Evolutionary conservation across 2,113 vertebrate genomes (phyloP), one percentile per base, ranked within the genome.

Genomic region (Alosa alosa): DNA sequence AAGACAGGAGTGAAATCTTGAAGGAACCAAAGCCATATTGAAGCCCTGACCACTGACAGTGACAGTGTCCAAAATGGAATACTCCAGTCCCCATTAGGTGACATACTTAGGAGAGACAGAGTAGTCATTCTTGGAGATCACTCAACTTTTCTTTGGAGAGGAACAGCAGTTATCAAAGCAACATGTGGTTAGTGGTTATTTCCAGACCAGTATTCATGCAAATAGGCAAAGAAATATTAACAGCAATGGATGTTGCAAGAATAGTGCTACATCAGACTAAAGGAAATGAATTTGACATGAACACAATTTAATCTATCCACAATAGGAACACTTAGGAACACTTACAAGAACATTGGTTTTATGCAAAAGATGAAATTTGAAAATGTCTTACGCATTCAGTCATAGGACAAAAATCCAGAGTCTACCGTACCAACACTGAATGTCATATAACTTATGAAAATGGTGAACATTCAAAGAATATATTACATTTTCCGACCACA

Each of bases 351-450:
- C 64, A 72, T 36, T 10, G 25, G 64, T 72, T 72, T 31, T 72
- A 72, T 72, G 64, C 64, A 72, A 72, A 72, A 72, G 64, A 72
- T 72, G 64, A 36, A 72, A 72, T 9, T 72, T 36, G 25, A 72
- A 72, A 72, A 72, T 72, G n/a, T 72, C 64, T 72, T 90, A 89
- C 85, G 57, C 86, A 46, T 88, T 88, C 78, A 52, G 86, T 89
- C 94, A 87, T 91, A 90, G 94, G 94, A 95, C 84, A 90, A 94
- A 85, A 87, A 93, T 95, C 94, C 94, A 91, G 94, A 93, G 92
- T 95, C 89, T 45, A 39, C 64, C 25, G 11, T 72, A 72, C 84
- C 85, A 86, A 86, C 94, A 57, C 88, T 72, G 83, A 68, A 87
- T 83, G 88, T 84, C 49, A 75, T 81, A 86, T 91, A 91, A 90